phyloP scores from a whole-genome alignment of 2,888 invertebrate genomes.

The Lingula anatina region DNA sequence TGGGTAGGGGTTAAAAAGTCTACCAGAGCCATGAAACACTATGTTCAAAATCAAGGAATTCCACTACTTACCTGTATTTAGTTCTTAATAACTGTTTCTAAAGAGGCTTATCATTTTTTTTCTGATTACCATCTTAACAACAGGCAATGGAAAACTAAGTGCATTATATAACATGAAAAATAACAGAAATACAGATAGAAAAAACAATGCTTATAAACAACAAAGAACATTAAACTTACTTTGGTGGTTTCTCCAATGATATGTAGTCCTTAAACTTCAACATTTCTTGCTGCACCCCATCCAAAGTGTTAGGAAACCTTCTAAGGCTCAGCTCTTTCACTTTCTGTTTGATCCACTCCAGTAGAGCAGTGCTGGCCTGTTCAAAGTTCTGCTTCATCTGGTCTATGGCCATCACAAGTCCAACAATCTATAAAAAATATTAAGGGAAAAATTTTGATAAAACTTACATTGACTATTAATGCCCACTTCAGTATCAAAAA shows the following conservation, averaged over 20 bases:
- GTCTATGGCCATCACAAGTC: slow-evolving; percentile 92
- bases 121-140: too few relatives aligned
- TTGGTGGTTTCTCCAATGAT: slow-evolving; percentile 96
- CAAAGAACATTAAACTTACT: slow-evolving; percentile 60
- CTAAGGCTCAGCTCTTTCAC: slow-evolving; percentile 76
- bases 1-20: neutral
- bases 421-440: slow-evolving; percentile 72
- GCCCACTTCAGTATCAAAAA: neutral
- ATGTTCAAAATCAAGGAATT: too few relatives aligned
- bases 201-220: too few relatives aligned
- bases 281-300: slow-evolving; percentile 87
- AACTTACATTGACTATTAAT: neutral
- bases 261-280: slow-evolving; percentile 90
- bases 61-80: too few relatives aligned
- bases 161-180: too few relatives aligned
- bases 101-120: too few relatives aligned
- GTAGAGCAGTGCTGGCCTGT: slow-evolving; percentile 72
- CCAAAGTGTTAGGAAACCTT: slow-evolving; percentile 87
- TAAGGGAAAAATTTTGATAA: neutral
- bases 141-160: too few relatives aligned
- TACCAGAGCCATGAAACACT: neutral
- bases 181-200: too few relatives aligned
- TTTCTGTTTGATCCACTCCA: slow-evolving; percentile 90
- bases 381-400: slow-evolving; percentile 86
- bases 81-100: too few relatives aligned